A percentile compares a stretch with the other conserved stretches of the same genome.
Conservation (phyloP, 2,797 vertebrate species). For the Poecilia gillii region DNA sequence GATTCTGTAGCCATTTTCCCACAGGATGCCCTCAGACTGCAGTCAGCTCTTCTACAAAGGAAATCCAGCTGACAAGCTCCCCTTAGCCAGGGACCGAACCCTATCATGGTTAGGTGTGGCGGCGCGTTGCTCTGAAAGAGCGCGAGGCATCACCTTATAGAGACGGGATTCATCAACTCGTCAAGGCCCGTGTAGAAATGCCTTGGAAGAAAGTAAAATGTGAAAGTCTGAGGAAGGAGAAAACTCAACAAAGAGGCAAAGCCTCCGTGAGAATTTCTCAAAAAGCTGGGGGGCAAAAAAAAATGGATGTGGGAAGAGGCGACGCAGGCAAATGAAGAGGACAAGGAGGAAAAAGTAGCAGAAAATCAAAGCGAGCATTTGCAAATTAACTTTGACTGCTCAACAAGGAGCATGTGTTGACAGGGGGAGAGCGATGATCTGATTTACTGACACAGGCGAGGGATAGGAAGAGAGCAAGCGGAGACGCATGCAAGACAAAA, state of each 20-base stretch:
- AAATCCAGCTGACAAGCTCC: slow-evolving; percentile 65
- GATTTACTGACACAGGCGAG: slow-evolving; percentile 80
- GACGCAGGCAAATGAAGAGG: slow-evolving; percentile 9
- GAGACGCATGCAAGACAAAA: slow-evolving; percentile 76
- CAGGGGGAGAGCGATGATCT: slow-evolving; percentile 77
- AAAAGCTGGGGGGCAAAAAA: slow-evolving; percentile 5
- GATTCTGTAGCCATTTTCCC: slow-evolving; percentile 69
- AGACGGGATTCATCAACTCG: slow-evolving; percentile 66
- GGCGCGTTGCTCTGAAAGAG: slow-evolving; percentile 44
- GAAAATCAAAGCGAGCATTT: slow-evolving; percentile 63
- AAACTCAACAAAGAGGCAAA: slow-evolving; percentile 36
- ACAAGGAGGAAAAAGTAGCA: slow-evolving; percentile 10
- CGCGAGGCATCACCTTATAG: slow-evolving; percentile 54
- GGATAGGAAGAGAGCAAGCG: slow-evolving; percentile 58
- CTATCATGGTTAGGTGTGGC: slow-evolving; percentile 55
- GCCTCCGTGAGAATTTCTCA: slow-evolving; percentile 29
- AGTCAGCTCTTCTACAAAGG: slow-evolving; percentile 64
- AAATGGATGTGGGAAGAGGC: slow-evolving; percentile 4
- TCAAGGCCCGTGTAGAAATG: slow-evolving; percentile 41
- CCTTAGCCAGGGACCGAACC: slow-evolving; percentile 66
- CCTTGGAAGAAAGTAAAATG: slow-evolving; percentile 20
- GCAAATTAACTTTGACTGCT: slow-evolving; percentile 83
- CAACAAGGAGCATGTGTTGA: slow-evolving; percentile 82
- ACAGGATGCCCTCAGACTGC: slow-evolving; percentile 72
- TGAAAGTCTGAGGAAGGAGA: slow-evolving; percentile 30